Conservation (phyloP, 1,140 invertebrate genomes). For the Condylostylus longicornis region DNA sequence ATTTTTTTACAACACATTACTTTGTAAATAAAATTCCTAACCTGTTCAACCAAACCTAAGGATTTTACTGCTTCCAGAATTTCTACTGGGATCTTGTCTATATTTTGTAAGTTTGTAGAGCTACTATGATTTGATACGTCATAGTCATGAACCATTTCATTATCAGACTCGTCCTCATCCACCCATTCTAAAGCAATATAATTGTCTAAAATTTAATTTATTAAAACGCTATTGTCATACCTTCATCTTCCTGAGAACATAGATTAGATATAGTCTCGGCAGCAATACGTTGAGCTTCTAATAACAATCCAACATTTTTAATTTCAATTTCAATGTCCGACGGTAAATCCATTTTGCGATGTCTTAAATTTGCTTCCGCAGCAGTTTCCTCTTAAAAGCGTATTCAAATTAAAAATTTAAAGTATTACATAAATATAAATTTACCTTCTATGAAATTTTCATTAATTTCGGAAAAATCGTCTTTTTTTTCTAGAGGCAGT, state of each 20-base stretch:
- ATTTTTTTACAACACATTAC: neutral
- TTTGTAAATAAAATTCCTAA: neutral
- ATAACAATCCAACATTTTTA: slow-evolving; percentile 34
- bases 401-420: neutral
- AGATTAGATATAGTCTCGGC: slow-evolving; percentile 56
- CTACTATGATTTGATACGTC: slow-evolving; percentile 12
- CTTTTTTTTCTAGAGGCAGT: slow-evolving; percentile 9
- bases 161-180: slow-evolving; percentile 16
- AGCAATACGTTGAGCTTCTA: slow-evolving; percentile 47
- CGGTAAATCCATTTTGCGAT: slow-evolving; percentile 19
- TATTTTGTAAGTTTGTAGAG: slow-evolving; percentile 20
- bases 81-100: slow-evolving; percentile 17
- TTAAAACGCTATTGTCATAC: slow-evolving; percentile 2
- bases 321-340: slow-evolving; percentile 29
- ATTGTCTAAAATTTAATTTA: neutral
- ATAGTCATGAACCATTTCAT: slow-evolving; percentile 21
- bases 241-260: slow-evolving; percentile 44
- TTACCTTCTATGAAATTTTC: slow-evolving; percentile 7
- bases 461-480: slow-evolving; percentile 6
- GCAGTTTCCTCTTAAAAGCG: slow-evolving; percentile 10
- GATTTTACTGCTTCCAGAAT: slow-evolving; percentile 17
- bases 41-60: slow-evolving; percentile 10
- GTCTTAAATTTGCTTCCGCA: slow-evolving; percentile 6
- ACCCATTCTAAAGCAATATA: slow-evolving; percentile 7
- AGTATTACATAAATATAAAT: too few species aligned